phyloP scores from a whole-genome alignment of 2,888 invertebrate species.

The Dastarcus helophoroides region DNA sequence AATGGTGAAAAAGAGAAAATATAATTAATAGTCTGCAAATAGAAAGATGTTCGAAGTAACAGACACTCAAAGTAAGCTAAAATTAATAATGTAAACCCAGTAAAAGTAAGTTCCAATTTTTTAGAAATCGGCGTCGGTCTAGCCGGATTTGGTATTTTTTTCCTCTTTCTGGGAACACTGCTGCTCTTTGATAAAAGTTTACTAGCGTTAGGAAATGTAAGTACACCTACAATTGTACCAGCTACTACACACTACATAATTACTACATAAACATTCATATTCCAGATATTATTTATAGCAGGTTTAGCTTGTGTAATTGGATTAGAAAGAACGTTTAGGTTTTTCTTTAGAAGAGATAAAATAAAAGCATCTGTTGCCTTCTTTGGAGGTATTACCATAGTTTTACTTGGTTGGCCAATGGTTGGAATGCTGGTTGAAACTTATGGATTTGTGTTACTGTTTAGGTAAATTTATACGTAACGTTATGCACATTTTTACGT shows the following conservation, averaged over 20 bases:
- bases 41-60: slow-evolving; percentile 67
- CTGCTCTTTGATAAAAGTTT: slow-evolving; percentile 94
- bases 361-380: slow-evolving; percentile 80
- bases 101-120: slow-evolving; percentile 30
- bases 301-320: slow-evolving; percentile 96
- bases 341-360: slow-evolving; percentile 97
- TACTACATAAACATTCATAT: slow-evolving; percentile 22
- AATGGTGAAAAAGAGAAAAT: no score
- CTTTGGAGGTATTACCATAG: slow-evolving; percentile 85
- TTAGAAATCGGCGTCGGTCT: slow-evolving; percentile 95
- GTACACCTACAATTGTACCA: slow-evolving; percentile 31
- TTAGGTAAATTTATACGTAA: slow-evolving; percentile 48
- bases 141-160: slow-evolving; percentile 90
- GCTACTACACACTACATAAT: slow-evolving; percentile 6
- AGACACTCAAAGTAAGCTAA: slow-evolving; percentile 68
- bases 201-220: slow-evolving; percentile 98
- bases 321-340: slow-evolving; percentile 85
- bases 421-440: slow-evolving; percentile 93
- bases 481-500: slow-evolving; percentile 5
- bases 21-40: no score
- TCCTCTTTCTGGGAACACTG: slow-evolving; percentile 86
- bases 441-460: slow-evolving; percentile 85
- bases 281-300: slow-evolving; percentile 89
- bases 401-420: slow-evolving; percentile 91
- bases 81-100: slow-evolving; percentile 7